These are phyloP conservation scores for Idaea biselata DNA, from an alignment of 2,888 invertebrate species.

Conservation along the genomic window DNA sequence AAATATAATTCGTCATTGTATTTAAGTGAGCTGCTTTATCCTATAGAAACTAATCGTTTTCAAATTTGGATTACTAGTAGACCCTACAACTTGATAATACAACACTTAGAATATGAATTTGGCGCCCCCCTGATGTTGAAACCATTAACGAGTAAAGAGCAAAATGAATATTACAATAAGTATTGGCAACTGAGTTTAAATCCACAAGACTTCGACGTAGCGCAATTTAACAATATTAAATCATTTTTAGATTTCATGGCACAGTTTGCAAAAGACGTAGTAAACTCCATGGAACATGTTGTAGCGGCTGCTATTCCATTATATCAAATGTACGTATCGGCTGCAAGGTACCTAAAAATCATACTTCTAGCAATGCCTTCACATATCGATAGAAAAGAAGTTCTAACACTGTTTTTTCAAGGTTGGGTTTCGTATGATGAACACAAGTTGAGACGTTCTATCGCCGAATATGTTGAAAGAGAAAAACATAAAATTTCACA, in stretches of 20 bases:
- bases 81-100: slow-evolving; percentile 21
- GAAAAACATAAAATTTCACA: too few species aligned
- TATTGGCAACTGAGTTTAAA: not conserved
- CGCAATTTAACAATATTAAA: not conserved
- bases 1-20: not conserved
- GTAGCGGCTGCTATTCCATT: not conserved
- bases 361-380: not conserved
- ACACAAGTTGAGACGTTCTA: not conserved
- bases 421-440: slow-evolving; percentile 1
- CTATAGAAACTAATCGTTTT: not conserved
- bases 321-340: not conserved
- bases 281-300: not conserved
- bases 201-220: not conserved
- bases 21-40: not conserved
- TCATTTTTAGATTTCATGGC: not conserved
- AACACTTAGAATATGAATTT: not conserved
- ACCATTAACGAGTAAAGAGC: not conserved
- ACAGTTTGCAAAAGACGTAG: not conserved
- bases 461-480: not conserved
- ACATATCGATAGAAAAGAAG: not conserved
- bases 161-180: not conserved
- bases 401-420: not conserved
- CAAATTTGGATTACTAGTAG: slow-evolving; percentile 25
- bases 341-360: not conserved
- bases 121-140: not conserved